Base-by-base conservation (phyloP, 1,140 invertebrate genomes). In the Holcopasites calliopsidis region DNA sequence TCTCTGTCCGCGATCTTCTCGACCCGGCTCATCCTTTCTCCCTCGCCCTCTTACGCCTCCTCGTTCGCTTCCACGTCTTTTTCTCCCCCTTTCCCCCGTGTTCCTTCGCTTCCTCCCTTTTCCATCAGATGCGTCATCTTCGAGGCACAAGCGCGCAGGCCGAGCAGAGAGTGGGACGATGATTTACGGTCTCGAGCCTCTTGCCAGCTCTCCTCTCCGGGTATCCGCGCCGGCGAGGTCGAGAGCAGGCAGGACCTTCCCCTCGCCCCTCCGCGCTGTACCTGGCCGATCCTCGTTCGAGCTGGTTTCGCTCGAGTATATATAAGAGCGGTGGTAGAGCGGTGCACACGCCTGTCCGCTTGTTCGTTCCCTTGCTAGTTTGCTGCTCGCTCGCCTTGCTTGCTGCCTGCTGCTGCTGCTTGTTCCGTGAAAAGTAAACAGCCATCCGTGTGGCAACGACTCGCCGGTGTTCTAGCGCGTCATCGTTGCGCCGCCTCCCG, bases 371-470 rank as follows among this genome's bases (percentile, higher is more conserved):
- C 11, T 18, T 47, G 44, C n/a, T 31, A 28, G 55, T 40, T 52
- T 38, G 60, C 28, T 38, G 49, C 5, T 5, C 21, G 40, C 23
- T 28, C 35, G 57, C 35, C n/a, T 33, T 8, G 10, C 18, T 31
- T 58, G 47, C 26, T 42, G 7, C 26, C 35, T n/a, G 52, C 4
- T 18, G 68, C 26, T 18, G 65, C 40, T 35, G 49, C 49, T 79
- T 64, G 78, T 71, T 76, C 74, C 73, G n/a, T 85, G 80, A 85
- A 85, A 85, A 85, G 84, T 85, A 85, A 85, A 85, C 78, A 85
- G 65, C 70, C 38, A 52, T 13, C 16, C 73, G 61, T 54, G 80
- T 77, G 74, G 80, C 80, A 84, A 82, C 84, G 84, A 85, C 69
- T 84, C 52, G 77, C 54, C 76, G 61, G 58, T 76, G 76, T 79